A percentile compares a stretch with the other conserved stretches of the same genome.
Conservation (phyloP, 2,888 invertebrate genomes). For the Drosophila nr. fundita region DNA sequence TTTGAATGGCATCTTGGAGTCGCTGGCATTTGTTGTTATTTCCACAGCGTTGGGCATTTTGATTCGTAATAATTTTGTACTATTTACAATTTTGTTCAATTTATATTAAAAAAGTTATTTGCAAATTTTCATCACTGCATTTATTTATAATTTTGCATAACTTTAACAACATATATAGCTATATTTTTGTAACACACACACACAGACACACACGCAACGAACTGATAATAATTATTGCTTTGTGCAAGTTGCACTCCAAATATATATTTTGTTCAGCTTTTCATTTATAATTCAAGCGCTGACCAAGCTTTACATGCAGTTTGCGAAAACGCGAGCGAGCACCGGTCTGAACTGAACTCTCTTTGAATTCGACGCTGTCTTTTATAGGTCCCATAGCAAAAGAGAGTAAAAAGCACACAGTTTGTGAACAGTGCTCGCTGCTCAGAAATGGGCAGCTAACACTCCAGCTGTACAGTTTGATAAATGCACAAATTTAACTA, state of each 20-base stretch:
- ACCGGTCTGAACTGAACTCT: conserved; percentile 70
- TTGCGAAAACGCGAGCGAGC: conserved; percentile 60
- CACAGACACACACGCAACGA: conserved; percentile 16
- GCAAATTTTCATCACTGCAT: conserved; percentile 28
- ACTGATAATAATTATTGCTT: conserved; percentile 34
- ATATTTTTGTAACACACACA: neutral
- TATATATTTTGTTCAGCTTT: conserved; percentile 60
- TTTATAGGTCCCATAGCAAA: conserved; percentile 48
- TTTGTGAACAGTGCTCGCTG: conserved; percentile 3
- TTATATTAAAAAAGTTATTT: conserved; percentile 23
- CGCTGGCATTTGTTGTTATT: conserved; percentile 50
- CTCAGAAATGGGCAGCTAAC: neutral
- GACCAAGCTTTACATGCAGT: conserved; percentile 56
- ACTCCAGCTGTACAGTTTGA: neutral
- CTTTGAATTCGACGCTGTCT: conserved; percentile 41
- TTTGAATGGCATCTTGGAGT: conserved; percentile 72
- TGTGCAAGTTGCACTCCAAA: conserved; percentile 62
- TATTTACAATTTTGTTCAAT: conserved; percentile 15
- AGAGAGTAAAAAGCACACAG: conserved; percentile 28
- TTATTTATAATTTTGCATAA: conserved; percentile 8
- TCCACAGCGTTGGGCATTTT: conserved; percentile 66
- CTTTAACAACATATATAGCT: neutral
- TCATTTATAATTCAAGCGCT: conserved; percentile 55
- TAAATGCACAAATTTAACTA: neutral
- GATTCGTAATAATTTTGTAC: conserved; percentile 6